These are phyloP conservation scores for Rutilus rutilus DNA, from an alignment of 2,113 vertebrate genomes.

Conservation along the genomic window DNA sequence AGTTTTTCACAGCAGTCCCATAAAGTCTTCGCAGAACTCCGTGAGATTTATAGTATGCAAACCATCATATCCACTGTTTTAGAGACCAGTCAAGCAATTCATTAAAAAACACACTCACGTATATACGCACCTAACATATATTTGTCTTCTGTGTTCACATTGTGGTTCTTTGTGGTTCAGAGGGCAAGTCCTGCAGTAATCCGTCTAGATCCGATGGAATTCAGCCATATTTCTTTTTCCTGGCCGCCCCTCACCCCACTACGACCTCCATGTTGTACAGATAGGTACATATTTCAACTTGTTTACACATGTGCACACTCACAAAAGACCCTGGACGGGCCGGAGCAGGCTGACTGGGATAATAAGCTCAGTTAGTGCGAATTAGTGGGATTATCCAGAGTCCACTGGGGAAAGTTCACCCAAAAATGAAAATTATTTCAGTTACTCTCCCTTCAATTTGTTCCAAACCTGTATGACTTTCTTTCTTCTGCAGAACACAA, in stretches of 20 bases:
- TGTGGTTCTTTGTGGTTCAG: slow-evolving; percentile 17
- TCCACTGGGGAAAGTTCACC: neutral
- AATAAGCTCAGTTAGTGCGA: neutral
- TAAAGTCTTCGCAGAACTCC: slow-evolving; percentile 8
- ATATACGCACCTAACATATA: slow-evolving; percentile 29
- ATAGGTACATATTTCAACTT: slow-evolving; percentile 24
- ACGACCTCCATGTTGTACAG: neutral
- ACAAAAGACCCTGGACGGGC: neutral
- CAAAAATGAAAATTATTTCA: neutral
- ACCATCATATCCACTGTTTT: slow-evolving; percentile 44
- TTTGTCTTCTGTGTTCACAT: slow-evolving; percentile 45
- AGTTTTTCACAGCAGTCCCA: slow-evolving; percentile 26
- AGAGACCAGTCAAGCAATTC: slow-evolving; percentile 29
- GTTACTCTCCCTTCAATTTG: neutral
- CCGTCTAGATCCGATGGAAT: slow-evolving; percentile 21
- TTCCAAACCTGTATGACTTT: neutral
- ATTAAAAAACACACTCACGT: slow-evolving; percentile 15
- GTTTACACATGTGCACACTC: neutral
- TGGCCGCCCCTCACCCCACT: slow-evolving; percentile 9
- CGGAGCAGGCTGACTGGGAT: slow-evolving; percentile 5
- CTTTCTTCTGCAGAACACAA: neutral
- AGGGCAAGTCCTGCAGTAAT: slow-evolving; percentile 31
- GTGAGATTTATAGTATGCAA: slow-evolving; percentile 31
- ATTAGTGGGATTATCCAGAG: slow-evolving; percentile 9
- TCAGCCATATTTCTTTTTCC: neutral